Base-by-base conservation (phyloP, 1,140 invertebrate genomes). In the Dinoponera quadriceps region DNA sequence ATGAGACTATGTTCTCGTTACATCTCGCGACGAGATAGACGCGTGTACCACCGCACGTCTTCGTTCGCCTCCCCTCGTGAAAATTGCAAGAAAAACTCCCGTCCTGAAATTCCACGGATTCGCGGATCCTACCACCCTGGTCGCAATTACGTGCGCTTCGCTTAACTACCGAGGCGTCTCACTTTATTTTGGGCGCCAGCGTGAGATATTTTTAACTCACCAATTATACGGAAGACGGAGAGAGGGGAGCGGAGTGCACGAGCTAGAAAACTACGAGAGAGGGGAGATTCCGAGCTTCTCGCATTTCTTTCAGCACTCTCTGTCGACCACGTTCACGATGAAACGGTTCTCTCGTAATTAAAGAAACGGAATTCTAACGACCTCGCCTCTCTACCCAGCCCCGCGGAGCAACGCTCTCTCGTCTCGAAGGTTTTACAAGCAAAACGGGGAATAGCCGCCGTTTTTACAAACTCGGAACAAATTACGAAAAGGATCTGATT, bases 121-220 rank as follows among this genome's bases (percentile, higher is more conserved):
- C 87, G 60, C 66, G 22, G 48, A 48, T 68, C 44, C 81, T 48
- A 48, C 51, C 51, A 48, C 51, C 66, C 69, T 55, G 60, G 16
- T 83, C 55, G 74, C 59, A 86, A 89, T 89, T 89, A 89, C 62
- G 77, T 62, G 51, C 78, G 81, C 72, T 78, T 72, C 60, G 48
- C 81, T 81, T 84, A 87, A 87, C 85, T 84, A 74, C 86, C 72
- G 57, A 65, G 84, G 83, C 86, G 62, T 88, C 66, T 83, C 33
- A 71, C 86, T 83, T 88, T 85, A 88, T 88, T 88, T 89, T 85
- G 68, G 71, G 84, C 62, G 65, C 62, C 62, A 29, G 54, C 51
- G 51, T 77, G 68, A 87, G 87, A 88, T 88, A 89, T 89, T 89
- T 89, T 88, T 89, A 89, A 89, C 80, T 89, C 83, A 86, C 84